phyloP scores from a whole-genome alignment of 2,113 vertebrate genomes.

The Bettongia penicillata region DNA sequence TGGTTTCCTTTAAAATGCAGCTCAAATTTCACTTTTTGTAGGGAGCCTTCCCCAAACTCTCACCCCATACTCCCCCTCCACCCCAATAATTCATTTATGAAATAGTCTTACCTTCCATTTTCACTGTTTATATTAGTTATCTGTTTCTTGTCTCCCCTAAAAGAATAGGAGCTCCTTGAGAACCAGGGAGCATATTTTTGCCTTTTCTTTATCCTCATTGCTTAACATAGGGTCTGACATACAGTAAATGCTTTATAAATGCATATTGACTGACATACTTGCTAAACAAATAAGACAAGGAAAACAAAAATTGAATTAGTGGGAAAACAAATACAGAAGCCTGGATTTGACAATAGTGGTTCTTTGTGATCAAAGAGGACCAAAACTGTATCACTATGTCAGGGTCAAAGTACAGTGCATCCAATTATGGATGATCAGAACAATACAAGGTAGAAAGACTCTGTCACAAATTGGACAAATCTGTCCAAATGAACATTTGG shows the following conservation, averaged over 20 bases:
- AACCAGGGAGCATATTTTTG: not conserved
- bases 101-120: not conserved
- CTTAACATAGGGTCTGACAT: not conserved
- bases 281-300: not conserved
- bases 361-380: too few relatives aligned
- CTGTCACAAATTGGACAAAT: too few relatives aligned
- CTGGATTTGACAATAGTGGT: not conserved
- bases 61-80: not conserved
- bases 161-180: not conserved
- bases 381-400: too few relatives aligned
- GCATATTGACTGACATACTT: not conserved
- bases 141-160: not conserved
- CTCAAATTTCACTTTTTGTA: not conserved
- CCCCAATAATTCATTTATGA: not conserved
- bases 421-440: too few relatives aligned
- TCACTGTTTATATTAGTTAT: not conserved
- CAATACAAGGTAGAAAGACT: too few relatives aligned
- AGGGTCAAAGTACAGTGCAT: too few relatives aligned
- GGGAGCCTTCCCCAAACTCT: not conserved
- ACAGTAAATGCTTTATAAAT: not conserved
- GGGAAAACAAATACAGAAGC: not conserved
- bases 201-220: not conserved
- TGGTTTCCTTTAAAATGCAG: not conserved
- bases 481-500: too few relatives aligned
- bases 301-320: not conserved